Evolutionary conservation across 2,888 invertebrate species (phyloP).

Genomic region (Cheilosia urbana): DNA sequence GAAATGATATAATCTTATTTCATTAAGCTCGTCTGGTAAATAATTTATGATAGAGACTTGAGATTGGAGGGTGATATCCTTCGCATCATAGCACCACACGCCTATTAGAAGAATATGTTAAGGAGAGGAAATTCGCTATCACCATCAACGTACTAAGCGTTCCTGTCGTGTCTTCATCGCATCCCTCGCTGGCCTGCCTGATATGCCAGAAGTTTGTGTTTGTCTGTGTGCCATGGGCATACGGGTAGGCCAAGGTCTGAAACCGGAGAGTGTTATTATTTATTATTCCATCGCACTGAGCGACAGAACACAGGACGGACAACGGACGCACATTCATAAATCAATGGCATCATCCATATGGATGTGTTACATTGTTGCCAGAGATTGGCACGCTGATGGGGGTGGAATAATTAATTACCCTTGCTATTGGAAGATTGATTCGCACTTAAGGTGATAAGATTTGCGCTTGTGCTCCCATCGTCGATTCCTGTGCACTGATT

Average conservation of each 20-base stretch:
- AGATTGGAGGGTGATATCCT: constrained; percentile 17
- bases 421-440: constrained; percentile 79
- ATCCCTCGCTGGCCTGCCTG: background rate
- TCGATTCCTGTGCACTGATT: constrained; percentile 37
- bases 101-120: constrained; percentile 1
- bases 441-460: constrained; percentile 80
- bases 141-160: background rate
- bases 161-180: background rate
- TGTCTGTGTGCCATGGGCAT: constrained; percentile 3
- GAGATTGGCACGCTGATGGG: constrained; percentile 41
- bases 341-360: constrained; percentile 73
- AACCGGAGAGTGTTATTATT: constrained; percentile 62
- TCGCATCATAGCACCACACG: constrained; percentile 13
- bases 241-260: constrained; percentile 21
- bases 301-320: constrained; percentile 48
- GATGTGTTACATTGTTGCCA: constrained; percentile 69
- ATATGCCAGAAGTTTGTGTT: constrained; percentile 36
- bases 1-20: constrained; percentile 18
- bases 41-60: constrained; percentile 48
- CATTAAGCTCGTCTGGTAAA: constrained; percentile 60
- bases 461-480: constrained; percentile 57
- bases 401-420: constrained; percentile 72
- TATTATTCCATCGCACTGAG: constrained; percentile 56
- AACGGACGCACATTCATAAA: constrained; percentile 64
- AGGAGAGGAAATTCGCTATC: constrained; percentile 2